Percentiles rank a stretch among this genome's conserved stretches.
These are phyloP conservation scores for Mellilla xanthometata DNA, from an alignment of 2,888 invertebrate genomes.

Conservation along the genomic window DNA sequence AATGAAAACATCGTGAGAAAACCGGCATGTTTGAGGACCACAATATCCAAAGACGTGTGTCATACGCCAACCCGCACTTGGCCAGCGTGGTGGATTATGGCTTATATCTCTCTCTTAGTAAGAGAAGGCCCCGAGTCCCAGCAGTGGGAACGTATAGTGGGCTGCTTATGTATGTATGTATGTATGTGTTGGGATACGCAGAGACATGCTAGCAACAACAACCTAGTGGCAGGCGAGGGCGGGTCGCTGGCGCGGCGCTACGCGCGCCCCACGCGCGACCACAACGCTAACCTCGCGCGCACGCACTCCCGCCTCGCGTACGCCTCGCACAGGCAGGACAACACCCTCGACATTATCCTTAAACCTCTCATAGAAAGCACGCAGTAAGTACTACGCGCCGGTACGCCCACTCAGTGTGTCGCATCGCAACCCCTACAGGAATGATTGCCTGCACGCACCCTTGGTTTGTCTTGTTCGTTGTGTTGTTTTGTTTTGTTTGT, in stretches of 20 bases:
- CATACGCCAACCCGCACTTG: too few species aligned
- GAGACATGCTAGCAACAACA: conserved; percentile 84
- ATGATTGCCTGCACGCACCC: conserved; percentile 73
- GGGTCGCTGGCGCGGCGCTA: conserved; percentile 76
- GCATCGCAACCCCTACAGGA: conserved; percentile 57
- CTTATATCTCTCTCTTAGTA: too few species aligned
- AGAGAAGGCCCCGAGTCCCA: too few species aligned
- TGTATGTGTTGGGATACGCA: conserved; percentile 75
- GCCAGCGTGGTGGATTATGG: too few species aligned
- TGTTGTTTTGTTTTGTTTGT: conserved; percentile 43
- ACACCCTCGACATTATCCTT: conserved; percentile 82
- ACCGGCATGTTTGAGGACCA: too few species aligned
- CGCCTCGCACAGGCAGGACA: conserved; percentile 67
- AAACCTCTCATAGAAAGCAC: conserved; percentile 83
- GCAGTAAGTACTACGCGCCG: conserved; percentile 76
- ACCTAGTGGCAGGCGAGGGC: conserved; percentile 78
- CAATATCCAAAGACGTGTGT: too few species aligned
- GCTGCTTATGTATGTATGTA: too few species aligned
- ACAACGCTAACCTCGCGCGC: conserved; percentile 73
- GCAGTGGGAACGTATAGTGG: too few species aligned
- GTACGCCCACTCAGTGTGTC: conserved; percentile 57
- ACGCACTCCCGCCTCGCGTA: conserved; percentile 65
- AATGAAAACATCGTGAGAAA: too few species aligned
- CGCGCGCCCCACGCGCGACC: conserved; percentile 65
- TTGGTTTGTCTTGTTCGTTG: conserved; percentile 56